Base-by-base conservation (phyloP, 2,888 invertebrate species). In the Hypomecis atomaria region DNA sequence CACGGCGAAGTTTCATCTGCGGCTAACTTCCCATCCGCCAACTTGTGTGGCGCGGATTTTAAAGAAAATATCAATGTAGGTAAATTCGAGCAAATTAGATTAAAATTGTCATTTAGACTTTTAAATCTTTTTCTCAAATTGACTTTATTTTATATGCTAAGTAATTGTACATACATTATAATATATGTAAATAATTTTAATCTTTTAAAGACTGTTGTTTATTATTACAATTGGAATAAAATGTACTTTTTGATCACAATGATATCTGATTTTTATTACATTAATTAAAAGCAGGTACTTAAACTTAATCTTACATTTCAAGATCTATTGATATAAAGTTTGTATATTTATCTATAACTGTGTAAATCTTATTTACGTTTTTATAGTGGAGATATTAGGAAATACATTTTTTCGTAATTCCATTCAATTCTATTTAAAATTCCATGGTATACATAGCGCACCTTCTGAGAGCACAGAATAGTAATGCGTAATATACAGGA, bases 381-480 rank as follows among this genome's bases (percentile, higher is more conserved):
- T 57, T 48, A 42, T 56, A 66, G 61, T 64, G 64, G 65, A 65
- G 68, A 59, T 42, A 11, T 38, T 49, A 50, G 40, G 37, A 40
- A 53, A 53, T 53, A 53, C 37, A 42, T 37, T 37, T 37, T 10
- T 13, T 13, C 11, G 38, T n/a, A 68, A 23, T 38, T 11, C n/a
- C n/a, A n/a, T n/a, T n/a, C n/a, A n/a, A 8, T 57, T 52, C 43
- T 94, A 90, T 83, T 95, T 95, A 94, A 96, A 98, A 87, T 98
- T 96, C 98, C 98, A 98, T 13, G 98, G 98, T 84, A 98, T 96
- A 82, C 98, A 98, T 59, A 98, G 94, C 62, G 97, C 96, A 0
- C 99, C 99, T 86, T 98, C 98, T 0, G 96, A 95, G 81, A 98
- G 93, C 53, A 99, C 96, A 0, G 98, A 97, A 84, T 98, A 98